Evolutionary conservation across 2,888 invertebrate genomes (phyloP), one percentile per base, ranked within the genome.

Genomic region (Aphidius colemani): DNA sequence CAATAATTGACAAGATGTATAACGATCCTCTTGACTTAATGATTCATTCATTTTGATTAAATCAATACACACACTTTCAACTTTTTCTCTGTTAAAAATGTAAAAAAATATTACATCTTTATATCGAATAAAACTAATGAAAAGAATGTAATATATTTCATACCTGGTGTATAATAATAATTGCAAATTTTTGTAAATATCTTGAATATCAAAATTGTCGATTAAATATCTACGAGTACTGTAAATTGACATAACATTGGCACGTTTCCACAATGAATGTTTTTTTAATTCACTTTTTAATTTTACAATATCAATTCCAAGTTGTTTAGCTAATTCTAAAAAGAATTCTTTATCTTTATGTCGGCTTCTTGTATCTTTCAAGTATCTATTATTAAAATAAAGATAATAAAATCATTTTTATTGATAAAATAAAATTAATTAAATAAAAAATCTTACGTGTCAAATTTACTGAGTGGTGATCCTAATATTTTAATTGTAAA

Each of bases 81-180:
- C 74, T 72, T 74, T 76, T 13, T 78, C 74, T 66, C 83, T 80
- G 71, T 39, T 82, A 65, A n/a, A 69, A 59, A 5, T 55, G 13
- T 4, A 80, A 61, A 66, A 82, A 82, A 67, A 78, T 79, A 56
- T 80, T 76, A 7, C 3, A 44, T 44, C 44, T 44, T 1, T 39
- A 7, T 59, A 50, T 48, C 18, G 55, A 39, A n/a, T 11, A 41
- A 41, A 44, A 57, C n/a, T n/a, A 9, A 43, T 40, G 43, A 9
- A n/a, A 62, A 66, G 57, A 49, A 48, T 58, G 8, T 13, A 13
- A n/a, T 18, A 40, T 43, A 41, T 45, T 57, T 77, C 80, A 86
- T 83, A 91, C 90, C 84, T 82, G 7, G 91, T 88, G 83, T 93
- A 93, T 11, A 93, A 78, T 7, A 92, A 78, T 43, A 92, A 78